phyloP scores from a whole-genome alignment of 2,888 invertebrate genomes.

The Gastrophysa polygoni region DNA sequence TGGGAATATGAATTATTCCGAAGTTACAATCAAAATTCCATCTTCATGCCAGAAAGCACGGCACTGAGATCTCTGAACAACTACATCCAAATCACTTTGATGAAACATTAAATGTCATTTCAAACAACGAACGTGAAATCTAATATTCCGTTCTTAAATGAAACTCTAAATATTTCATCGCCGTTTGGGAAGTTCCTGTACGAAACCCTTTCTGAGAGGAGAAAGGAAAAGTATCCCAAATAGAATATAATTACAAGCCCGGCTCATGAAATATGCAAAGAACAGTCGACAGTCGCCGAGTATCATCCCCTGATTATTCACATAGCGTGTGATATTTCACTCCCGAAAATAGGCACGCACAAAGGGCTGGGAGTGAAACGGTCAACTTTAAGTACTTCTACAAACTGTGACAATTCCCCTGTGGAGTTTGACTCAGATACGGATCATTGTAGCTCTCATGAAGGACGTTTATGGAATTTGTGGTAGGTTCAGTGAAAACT shows the following conservation, averaged over 20 bases:
- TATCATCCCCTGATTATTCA: conserved; percentile 17
- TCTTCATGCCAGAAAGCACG: not conserved
- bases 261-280: conserved; percentile 15
- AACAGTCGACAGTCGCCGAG: conserved; percentile 13
- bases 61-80: not conserved
- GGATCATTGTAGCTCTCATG: not conserved
- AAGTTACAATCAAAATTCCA: not conserved
- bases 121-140: not conserved
- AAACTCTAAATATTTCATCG: not conserved
- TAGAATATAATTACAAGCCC: conserved; percentile 11
- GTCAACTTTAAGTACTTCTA: conserved; percentile 8
- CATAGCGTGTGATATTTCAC: conserved; percentile 6
- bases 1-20: not conserved
- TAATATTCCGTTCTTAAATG: not conserved
- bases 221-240: not conserved
- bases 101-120: not conserved
- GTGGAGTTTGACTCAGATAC: conserved; percentile 7
- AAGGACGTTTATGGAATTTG: too few relatives aligned
- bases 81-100: not conserved
- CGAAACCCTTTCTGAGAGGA: not conserved
- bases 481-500: too few relatives aligned
- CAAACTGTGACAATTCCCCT: not conserved
- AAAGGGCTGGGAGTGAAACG: conserved; percentile 7
- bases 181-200: not conserved
- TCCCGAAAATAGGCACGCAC: conserved; percentile 15